phyloP scores from a whole-genome alignment of 2,888 invertebrate species.

The Platycheirus rosarum region DNA sequence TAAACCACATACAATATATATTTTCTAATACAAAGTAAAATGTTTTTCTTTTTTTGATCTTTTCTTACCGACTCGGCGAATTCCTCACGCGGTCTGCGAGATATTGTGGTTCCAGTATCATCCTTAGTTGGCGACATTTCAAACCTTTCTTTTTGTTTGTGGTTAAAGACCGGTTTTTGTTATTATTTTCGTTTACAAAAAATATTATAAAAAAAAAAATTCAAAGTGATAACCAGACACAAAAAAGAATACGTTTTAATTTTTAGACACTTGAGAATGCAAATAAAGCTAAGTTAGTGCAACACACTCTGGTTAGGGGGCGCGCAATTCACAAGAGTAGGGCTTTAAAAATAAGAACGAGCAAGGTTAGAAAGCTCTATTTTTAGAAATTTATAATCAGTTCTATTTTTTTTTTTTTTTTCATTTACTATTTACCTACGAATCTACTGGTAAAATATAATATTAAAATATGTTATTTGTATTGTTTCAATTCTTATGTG shows the following conservation, averaged over 20 bases:
- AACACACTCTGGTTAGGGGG: conserved; percentile 36
- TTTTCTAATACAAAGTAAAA: not conserved
- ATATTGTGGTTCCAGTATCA: conserved; percentile 78
- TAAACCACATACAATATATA: not conserved
- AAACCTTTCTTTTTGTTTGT: conserved; percentile 21
- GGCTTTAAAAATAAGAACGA: conserved; percentile 11
- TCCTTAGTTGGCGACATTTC: conserved; percentile 81
- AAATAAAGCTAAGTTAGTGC: conserved; percentile 68
- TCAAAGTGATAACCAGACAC: conserved; percentile 32
- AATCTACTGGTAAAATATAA: conserved; percentile 15
- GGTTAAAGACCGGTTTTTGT: conserved; percentile 56
- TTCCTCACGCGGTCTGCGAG: conserved; percentile 81
- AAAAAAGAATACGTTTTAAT: conserved; percentile 48
- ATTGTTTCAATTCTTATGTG: conserved; percentile 1
- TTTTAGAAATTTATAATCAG: conserved; percentile 69
- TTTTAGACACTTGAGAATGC: conserved; percentile 62
- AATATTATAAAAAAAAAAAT: conserved; percentile 10
- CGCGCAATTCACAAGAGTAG: conserved; percentile 20
- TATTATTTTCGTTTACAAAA: conserved; percentile 35
- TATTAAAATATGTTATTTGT: not conserved
- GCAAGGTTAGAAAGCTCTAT: conserved; percentile 38
- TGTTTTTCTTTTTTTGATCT: not conserved
- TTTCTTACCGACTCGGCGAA: conserved; percentile 81
- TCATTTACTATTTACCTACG: conserved; percentile 8
- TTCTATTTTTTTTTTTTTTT: conserved; percentile 27